phyloP scores from a whole-genome alignment of 2,888 invertebrate genomes.

The Tetrapedia diversipes region DNA sequence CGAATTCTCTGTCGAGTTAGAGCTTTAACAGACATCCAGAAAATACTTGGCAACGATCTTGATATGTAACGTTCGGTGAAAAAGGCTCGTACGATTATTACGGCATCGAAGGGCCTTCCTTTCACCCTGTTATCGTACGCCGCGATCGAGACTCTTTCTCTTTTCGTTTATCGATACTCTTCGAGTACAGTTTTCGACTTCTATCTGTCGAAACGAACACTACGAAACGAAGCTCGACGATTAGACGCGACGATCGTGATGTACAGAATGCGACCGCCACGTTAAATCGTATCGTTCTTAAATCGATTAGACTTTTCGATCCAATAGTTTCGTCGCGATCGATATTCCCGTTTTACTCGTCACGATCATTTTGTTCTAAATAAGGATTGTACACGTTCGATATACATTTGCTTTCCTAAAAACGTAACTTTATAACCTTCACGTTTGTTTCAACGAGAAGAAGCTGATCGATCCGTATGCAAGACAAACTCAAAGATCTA shows the following conservation, averaged over 20 bases:
- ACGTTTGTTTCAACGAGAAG: not conserved
- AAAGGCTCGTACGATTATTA: constrained; percentile 66
- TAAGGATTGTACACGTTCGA: not conserved
- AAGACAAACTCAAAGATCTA: no score
- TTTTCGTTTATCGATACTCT: not conserved
- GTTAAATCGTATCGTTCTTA: constrained; percentile 7
- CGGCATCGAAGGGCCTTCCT: constrained; percentile 31
- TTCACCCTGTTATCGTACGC: constrained; percentile 42
- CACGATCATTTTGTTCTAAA: not conserved
- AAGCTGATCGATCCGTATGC: not conserved
- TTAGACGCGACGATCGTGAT: constrained; percentile 10
- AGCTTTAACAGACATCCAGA: constrained; percentile 65
- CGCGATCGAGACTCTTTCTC: constrained; percentile 25
- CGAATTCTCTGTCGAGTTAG: constrained; percentile 57
- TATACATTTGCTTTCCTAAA: not conserved
- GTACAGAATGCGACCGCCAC: not conserved
- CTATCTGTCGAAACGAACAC: not conserved
- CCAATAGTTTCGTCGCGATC: constrained; percentile 5
- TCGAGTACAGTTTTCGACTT: constrained; percentile 2
- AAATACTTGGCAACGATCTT: constrained; percentile 77
- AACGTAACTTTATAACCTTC: no score
- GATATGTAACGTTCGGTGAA: constrained; percentile 77
- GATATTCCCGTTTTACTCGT: not conserved
- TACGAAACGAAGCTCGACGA: constrained; percentile 5
- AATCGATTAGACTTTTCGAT: not conserved